phyloP scores from a whole-genome alignment of 2,797 vertebrate genomes.

The Danio choprae region DNA sequence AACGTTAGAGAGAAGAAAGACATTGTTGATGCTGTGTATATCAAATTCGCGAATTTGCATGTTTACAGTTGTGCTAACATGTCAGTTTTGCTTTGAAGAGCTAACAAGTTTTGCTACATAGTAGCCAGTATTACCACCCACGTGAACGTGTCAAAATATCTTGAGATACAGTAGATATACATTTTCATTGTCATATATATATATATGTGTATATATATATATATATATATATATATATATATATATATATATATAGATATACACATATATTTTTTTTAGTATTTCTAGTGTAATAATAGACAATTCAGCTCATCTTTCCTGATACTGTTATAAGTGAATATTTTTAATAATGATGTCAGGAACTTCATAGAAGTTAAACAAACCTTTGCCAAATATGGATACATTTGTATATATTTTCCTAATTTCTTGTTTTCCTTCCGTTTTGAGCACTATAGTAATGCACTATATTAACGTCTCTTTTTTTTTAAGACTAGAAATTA shows the following conservation, averaged over 20 bases:
- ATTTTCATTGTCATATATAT: neutral
- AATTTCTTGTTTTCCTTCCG: neutral
- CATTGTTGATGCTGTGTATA: neutral
- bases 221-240: neutral
- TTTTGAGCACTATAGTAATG: neutral
- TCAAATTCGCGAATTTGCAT: too few relatives aligned
- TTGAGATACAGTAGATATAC: neutral
- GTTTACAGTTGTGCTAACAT: neutral
- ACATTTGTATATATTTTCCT: too few relatives aligned
- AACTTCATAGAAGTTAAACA: neutral
- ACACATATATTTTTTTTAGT: too few relatives aligned
- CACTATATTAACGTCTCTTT: too few relatives aligned
- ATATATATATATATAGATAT: neutral
- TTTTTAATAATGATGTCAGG: too few relatives aligned
- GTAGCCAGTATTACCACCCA: neutral
- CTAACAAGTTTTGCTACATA: neutral
- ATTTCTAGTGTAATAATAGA: neutral
- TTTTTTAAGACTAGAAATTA: neutral
- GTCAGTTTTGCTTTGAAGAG: neutral
- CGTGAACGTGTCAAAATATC: conserved; percentile 18
- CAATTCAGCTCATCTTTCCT: neutral
- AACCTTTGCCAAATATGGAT: neutral
- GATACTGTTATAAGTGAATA: neutral
- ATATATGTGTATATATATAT: neutral
- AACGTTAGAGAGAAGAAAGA: neutral